Base-by-base conservation (phyloP, 2,797 vertebrate genomes). In the Allobates femoralis region DNA sequence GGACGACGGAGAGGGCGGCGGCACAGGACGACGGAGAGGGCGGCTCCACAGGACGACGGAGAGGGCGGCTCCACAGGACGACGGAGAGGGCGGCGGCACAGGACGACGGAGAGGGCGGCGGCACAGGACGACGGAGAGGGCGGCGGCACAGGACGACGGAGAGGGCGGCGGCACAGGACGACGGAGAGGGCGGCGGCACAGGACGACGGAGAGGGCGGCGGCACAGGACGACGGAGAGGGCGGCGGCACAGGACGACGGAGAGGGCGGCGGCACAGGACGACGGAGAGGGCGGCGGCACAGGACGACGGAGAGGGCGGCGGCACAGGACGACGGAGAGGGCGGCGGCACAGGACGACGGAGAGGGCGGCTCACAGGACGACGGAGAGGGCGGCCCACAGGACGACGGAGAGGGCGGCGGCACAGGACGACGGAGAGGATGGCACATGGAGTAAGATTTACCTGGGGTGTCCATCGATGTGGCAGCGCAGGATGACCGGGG, bases 391-490 rank as follows among this genome's bases (percentile, higher is more conserved):
- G 74, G n/a, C n/a, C n/a, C n/a, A n/a, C n/a, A 58, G 3, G 50
- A 64, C 28, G 23, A 41, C n/a, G 6, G 41, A 41, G 74, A 58
- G 3, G 50, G 51, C 28, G 23, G 26, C n/a, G 6, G 51, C 8
- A 5, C 32, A 14, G 30, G 62, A 6, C 2, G 26, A 11, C 7
- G 41, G 7, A 11, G 11, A 1, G 8, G 18, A 7, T 2, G 10
- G 8, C 7, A 5, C 18, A 10, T 7, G 4, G 41, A 1, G 41
- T n/a, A 12, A 10, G 7, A 23, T 51, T 97, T 94, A 99, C 98
- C 98, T 96, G 3, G 98, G 98, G 91, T 99, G 97, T 88, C 98
- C 98, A 0, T 99, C 97, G 18, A 99, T 96, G 88, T 97, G 96
- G 90, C 98, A 99, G 58, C 95, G 96, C 87, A 99, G 91, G 0